phyloP scores from a whole-genome alignment of 2,888 invertebrate genomes.

The Palloptera scutellata region DNA sequence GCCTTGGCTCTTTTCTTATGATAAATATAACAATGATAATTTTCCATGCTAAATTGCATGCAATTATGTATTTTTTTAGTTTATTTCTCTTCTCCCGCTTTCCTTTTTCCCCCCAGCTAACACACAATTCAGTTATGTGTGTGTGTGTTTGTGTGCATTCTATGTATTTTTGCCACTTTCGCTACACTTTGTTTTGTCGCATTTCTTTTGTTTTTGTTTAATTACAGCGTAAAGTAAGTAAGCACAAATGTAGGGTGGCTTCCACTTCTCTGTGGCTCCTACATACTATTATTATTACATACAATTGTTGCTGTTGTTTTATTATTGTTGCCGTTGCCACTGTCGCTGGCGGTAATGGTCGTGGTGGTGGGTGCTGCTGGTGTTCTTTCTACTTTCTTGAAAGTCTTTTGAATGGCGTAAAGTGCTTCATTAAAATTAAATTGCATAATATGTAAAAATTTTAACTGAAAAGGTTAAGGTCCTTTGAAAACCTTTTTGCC shows the following conservation, averaged over 20 bases:
- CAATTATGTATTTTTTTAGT: constrained; percentile 50
- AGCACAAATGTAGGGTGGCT: not conserved
- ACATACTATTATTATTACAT: constrained; percentile 1
- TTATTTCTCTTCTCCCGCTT: not conserved
- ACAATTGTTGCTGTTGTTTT: constrained; percentile 9
- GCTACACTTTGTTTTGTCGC: constrained; percentile 2
- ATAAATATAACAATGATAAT: constrained; percentile 58
- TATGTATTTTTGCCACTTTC: not conserved
- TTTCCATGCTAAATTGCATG: constrained; percentile 60
- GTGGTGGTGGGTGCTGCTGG: constrained; percentile 4
- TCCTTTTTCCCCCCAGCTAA: no score
- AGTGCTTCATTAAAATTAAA: constrained; percentile 36
- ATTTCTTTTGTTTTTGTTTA: constrained; percentile 4
- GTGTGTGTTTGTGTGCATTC: not conserved
- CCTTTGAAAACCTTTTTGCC: not conserved
- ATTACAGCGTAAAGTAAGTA: not conserved
- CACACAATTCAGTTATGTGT: not conserved
- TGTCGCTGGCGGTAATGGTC: constrained; percentile 24
- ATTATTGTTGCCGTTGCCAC: constrained; percentile 9
- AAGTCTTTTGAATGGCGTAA: constrained; percentile 24
- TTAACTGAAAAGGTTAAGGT: constrained; percentile 28
- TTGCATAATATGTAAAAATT: constrained; percentile 32
- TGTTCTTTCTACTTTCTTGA: constrained; percentile 6
- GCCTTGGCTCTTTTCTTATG: constrained; percentile 42
- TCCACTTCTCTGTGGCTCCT: no score